phyloP scores from a whole-genome alignment of 2,113 vertebrate species.

The Corythaeola cristata region DNA sequence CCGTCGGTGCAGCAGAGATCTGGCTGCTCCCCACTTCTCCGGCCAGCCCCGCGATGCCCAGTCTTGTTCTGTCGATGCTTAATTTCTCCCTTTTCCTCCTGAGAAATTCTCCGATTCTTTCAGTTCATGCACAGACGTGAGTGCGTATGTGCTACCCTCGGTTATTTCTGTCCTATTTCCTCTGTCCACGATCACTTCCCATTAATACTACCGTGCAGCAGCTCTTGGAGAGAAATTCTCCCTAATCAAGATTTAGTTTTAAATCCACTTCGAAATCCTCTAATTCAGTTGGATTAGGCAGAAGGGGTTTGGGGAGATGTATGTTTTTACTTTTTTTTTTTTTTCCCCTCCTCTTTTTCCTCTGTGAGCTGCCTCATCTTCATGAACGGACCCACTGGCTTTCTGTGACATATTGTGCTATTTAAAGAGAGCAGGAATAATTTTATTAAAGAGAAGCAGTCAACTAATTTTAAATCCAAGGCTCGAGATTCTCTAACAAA shows the following conservation, averaged over 20 bases:
- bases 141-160: conserved; percentile 24
- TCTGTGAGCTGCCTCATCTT: not conserved
- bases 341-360: not conserved
- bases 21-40: not conserved
- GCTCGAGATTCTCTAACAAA: not conserved
- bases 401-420: not conserved
- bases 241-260: conserved; percentile 61
- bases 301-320: conserved; percentile 45
- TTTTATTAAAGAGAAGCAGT: conserved; percentile 33
- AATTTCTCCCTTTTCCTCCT: not conserved
- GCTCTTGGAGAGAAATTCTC: conserved; percentile 56
- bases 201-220: conserved; percentile 45
- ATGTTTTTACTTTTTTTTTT: not conserved
- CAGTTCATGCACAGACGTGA: not conserved
- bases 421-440: conserved; percentile 32
- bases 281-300: conserved; percentile 45
- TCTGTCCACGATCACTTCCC: conserved; percentile 61
- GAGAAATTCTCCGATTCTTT: not conserved
- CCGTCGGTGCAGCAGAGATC: not conserved
- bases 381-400: not conserved
- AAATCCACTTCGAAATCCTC: conserved; percentile 58
- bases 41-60: not conserved
- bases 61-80: not conserved
- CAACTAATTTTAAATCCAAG: not conserved
- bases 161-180: conserved; percentile 73